Evolutionary conservation across 2,888 invertebrate genomes (phyloP).

Genomic region (Chesias legatella): DNA sequence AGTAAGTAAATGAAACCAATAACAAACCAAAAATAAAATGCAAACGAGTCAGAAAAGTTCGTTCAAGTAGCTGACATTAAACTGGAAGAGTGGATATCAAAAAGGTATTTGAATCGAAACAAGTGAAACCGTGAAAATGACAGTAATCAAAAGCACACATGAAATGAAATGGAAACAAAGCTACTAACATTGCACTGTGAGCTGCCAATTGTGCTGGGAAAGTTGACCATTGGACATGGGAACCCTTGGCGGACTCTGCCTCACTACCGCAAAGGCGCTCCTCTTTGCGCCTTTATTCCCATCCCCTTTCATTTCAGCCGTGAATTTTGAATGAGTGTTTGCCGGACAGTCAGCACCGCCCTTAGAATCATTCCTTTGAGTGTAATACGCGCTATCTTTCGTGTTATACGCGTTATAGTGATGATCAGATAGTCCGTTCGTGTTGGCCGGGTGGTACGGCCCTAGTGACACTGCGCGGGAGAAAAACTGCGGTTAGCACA

Average conservation of each 20-base stretch:
- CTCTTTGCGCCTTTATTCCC: conserved; percentile 74
- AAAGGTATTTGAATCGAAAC: conserved; percentile 18
- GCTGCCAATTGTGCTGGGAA: conserved; percentile 76
- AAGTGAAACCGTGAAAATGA: conserved; percentile 35
- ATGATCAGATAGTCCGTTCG: conserved; percentile 74
- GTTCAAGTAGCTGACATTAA: too few relatives aligned
- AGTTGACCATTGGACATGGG: conserved; percentile 52
- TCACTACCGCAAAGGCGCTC: conserved; percentile 83
- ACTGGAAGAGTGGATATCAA: conserved; percentile 11
- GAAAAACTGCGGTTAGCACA: conserved; percentile 75
- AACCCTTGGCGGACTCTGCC: conserved; percentile 80
- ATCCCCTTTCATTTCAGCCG: conserved; percentile 64
- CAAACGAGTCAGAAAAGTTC: too few relatives aligned
- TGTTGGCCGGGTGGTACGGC: conserved; percentile 72
- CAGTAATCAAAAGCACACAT: conserved; percentile 32
- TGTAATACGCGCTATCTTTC: conserved; percentile 76
- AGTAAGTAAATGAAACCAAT: too few relatives aligned
- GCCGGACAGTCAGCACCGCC: conserved; percentile 67
- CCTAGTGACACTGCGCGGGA: conserved; percentile 70
- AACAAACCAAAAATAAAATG: too few relatives aligned
- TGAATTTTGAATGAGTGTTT: conserved; percentile 76
- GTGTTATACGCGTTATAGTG: conserved; percentile 74
- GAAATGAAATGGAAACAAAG: conserved; percentile 45
- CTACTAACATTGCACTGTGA: conserved; percentile 85
- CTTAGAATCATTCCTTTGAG: conserved; percentile 73